Evolutionary conservation across 2,797 vertebrate genomes (phyloP), one percentile per base, ranked within the genome.

Genomic region (Orientallactaga sibirica): DNA sequence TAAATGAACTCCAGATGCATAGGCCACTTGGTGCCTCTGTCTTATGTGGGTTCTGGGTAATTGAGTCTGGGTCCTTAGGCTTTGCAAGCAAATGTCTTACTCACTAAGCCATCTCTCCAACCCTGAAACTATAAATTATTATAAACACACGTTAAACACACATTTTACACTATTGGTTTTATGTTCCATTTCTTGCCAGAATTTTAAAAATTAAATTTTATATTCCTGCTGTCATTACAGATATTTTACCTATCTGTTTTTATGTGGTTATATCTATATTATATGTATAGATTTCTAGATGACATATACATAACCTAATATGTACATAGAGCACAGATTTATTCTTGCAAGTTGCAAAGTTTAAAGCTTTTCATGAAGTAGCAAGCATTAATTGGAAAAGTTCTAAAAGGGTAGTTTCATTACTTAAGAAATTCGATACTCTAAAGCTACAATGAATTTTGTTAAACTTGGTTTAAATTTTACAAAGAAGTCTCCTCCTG

Each of bases 331-430:
- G 7, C 22, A 83, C 22, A 29, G 5, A 93, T 83, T 80, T 66
- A 88, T 86, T 90, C 29, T n/a, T 77, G 62, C 3, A 75, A 89
- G 24, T 74, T 77, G 74, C 4, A 77, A 95, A 76, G 43, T 11
- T 89, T 20, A 92, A 7, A 19, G 7, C 8, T 90, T 74, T 33
- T 79, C 78, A 94, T 62, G 52, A 82, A 67, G 9, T 43, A 84
- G 2, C 3, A 92, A 78, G 75, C 29, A 37, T 58, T 95, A 94
- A 48, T 81, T 91, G 6, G 33, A 41, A 86, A 96, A 48, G 64
- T 86, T 97, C 79, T 93, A 82, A 92, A 97, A 96, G 96, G 88
- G 5, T 22, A 90, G 91, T 94, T 97, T 33, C 55, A 75, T 83
- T 92, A 91, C 62, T 93, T 88, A 92, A 93, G 79, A 95, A 96